phyloP scores from a whole-genome alignment of 37 sponge, comb jelly and placozoan species.

The Spongilla lacustris region DNA sequence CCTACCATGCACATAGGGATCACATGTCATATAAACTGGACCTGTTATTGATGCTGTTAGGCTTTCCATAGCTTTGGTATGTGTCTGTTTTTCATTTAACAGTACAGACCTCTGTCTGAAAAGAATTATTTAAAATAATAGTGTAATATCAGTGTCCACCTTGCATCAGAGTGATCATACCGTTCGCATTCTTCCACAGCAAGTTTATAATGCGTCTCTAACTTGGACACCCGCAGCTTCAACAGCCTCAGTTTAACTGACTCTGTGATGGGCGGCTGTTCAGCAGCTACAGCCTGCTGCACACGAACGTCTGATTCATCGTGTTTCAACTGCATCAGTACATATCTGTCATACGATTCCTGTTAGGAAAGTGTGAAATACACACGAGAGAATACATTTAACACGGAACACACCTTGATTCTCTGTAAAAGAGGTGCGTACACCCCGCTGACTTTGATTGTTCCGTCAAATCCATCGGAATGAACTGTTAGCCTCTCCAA shows the following conservation, averaged over 20 bases:
- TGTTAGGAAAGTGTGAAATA: neutral
- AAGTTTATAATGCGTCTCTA: slow-evolving; percentile 28
- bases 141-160: neutral
- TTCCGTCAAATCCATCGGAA: slow-evolving; percentile 33
- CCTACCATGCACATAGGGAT: too few relatives aligned
- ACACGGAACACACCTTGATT: slow-evolving; percentile 18
- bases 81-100: neutral
- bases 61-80: neutral
- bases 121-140: neutral
- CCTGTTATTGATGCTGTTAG: neutral
- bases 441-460: slow-evolving; percentile 6
- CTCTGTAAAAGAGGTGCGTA: slow-evolving; percentile 18
- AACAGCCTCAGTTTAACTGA: neutral
- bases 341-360: neutral
- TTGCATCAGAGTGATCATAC: neutral
- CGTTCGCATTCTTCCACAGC: slow-evolving; percentile 10
- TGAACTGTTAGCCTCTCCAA: slow-evolving; percentile 30
- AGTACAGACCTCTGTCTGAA: slow-evolving; percentile 25
- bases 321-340: neutral
- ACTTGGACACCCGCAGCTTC: slow-evolving; percentile 12
- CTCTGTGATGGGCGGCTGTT: neutral
- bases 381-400: neutral
- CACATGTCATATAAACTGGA: neutral
- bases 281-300: neutral
- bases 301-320: neutral